These are phyloP conservation scores for Clarias gariepinus DNA, from an alignment of 2,113 vertebrate species.

Conservation along the genomic window DNA sequence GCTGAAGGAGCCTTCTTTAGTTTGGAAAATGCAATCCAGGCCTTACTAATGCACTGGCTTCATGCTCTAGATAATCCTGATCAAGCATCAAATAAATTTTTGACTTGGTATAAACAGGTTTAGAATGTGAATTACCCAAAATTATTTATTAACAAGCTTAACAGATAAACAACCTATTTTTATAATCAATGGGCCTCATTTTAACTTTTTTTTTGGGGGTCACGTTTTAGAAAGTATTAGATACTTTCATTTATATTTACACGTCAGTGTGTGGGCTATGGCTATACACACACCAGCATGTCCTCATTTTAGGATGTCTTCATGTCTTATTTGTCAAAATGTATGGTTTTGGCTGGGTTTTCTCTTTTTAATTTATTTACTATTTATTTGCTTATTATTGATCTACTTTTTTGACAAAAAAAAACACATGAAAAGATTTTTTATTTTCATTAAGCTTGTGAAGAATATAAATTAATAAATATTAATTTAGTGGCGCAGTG, in stretches of 20 bases:
- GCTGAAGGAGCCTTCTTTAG: conserved; percentile 25
- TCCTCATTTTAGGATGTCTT: neutral
- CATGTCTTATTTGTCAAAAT: too few relatives aligned
- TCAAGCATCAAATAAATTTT: neutral
- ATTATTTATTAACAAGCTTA: neutral
- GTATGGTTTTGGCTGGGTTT: neutral
- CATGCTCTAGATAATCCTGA: conserved; percentile 20
- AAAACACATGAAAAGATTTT: too few relatives aligned
- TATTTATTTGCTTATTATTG: too few relatives aligned
- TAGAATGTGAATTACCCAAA: neutral
- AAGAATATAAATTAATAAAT: too few relatives aligned
- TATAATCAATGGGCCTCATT: neutral
- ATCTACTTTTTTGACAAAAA: too few relatives aligned
- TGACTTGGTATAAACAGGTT: neutral
- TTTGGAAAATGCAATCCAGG: conserved; percentile 42
- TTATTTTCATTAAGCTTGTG: too few relatives aligned
- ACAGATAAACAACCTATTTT: neutral
- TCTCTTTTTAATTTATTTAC: neutral
- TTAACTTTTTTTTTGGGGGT: too few relatives aligned
- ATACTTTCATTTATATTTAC: neutral
- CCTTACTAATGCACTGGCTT: conserved; percentile 54
- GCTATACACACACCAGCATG: neutral
- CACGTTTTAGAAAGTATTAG: too few relatives aligned
- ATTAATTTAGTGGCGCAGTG: too few relatives aligned
- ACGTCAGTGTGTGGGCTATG: neutral